A percentile compares a stretch with the other conserved stretches of the same genome.
Evolutionary conservation across 2,113 vertebrate species (phyloP).

Genomic region (Prunella himalayana): DNA sequence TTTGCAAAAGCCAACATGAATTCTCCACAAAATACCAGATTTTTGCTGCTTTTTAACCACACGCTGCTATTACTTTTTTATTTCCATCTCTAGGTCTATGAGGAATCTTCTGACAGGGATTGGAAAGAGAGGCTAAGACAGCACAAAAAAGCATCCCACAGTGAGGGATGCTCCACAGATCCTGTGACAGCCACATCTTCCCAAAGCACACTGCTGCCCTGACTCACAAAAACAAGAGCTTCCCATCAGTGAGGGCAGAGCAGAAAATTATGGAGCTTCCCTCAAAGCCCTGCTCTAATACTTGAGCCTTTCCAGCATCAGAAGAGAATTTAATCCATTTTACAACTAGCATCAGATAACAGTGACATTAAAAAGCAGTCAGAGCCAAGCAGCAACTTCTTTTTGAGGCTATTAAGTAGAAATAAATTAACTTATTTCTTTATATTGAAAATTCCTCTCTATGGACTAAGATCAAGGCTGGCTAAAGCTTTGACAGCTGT

Average conservation of each 20-base stretch:
- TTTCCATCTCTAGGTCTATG: background rate
- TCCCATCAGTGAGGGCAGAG: background rate
- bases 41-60: background rate
- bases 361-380: background rate
- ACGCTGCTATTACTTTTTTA: accelerated
- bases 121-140: background rate
- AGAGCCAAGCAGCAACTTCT: background rate
- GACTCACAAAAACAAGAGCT: background rate
- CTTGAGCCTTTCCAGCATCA: constrained; percentile 17
- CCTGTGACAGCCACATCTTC: background rate
- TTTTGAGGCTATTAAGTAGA: constrained; percentile 20
- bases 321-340: constrained; percentile 42
- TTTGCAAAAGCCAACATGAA: accelerated
- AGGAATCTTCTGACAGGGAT: background rate
- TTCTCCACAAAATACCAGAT: background rate
- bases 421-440: constrained; percentile 53
- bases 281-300: constrained; percentile 11
- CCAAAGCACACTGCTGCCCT: accelerated
- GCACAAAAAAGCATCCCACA: background rate
- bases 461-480: background rate
- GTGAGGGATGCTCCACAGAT: background rate
- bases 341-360: constrained; percentile 33
- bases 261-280: background rate
- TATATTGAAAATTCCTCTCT: constrained; percentile 1
- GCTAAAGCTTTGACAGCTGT: background rate